Percentiles rank a stretch among this genome's conserved stretches.
Conservation (phyloP, 2,113 vertebrate species). For the Chionis minor region DNA sequence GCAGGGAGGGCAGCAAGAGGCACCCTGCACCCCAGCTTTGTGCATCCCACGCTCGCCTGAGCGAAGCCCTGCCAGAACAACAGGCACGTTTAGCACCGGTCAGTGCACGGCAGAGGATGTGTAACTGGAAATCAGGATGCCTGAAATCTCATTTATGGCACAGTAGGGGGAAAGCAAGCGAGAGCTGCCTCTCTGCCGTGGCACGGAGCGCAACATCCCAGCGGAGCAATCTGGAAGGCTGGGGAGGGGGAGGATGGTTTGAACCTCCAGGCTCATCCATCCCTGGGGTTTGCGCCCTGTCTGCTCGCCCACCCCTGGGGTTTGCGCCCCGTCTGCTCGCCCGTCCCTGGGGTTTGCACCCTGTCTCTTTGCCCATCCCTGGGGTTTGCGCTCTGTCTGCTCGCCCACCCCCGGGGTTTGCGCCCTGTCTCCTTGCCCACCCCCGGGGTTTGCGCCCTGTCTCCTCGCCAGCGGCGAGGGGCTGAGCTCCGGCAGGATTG, state of each 20-base stretch:
- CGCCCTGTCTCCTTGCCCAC: background rate
- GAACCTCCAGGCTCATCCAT: background rate
- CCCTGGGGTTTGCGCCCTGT: background rate
- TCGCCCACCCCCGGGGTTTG: background rate
- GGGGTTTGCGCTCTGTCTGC: background rate
- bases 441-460: background rate
- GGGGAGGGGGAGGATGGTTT: background rate
- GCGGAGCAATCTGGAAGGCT: background rate
- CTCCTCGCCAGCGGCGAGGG: fast-evolving
- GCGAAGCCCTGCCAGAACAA: background rate
- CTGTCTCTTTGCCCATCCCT: background rate
- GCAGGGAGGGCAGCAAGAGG: background rate
- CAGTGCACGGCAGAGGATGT: background rate
- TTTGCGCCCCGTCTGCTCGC: background rate
- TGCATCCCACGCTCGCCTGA: background rate
- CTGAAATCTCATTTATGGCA: slow-evolving; percentile 6
- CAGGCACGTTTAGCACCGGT: background rate
- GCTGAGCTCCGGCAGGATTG: background rate
- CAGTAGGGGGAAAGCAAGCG: background rate
- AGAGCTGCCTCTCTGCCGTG: background rate
- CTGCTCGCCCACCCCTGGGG: background rate
- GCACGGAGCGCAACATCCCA: background rate
- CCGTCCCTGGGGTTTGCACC: background rate
- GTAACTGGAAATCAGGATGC: slow-evolving; percentile 7
- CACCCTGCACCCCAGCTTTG: background rate